phyloP scores from a whole-genome alignment of 2,113 vertebrate species.

The western clawed frog (Xenopus tropicalis) region DNA sequence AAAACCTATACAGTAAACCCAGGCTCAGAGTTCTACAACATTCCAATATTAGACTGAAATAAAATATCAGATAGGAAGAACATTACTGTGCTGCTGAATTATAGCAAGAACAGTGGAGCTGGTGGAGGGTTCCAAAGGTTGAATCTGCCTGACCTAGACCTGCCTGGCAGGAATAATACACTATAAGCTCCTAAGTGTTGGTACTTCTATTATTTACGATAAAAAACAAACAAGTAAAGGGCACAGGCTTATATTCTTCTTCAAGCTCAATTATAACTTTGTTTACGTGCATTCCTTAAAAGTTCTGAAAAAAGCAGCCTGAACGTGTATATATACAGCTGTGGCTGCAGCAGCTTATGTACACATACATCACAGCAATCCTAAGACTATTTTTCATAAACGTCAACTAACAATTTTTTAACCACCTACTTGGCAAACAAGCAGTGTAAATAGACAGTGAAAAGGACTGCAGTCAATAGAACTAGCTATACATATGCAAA shows the following conservation, averaged over 20 bases:
- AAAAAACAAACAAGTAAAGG: not conserved
- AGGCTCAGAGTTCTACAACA: too few relatives aligned
- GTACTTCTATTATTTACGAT: not conserved
- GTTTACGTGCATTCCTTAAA: constrained; percentile 31
- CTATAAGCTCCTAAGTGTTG: not conserved
- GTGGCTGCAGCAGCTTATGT: constrained; percentile 8
- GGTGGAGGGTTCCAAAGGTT: too few relatives aligned
- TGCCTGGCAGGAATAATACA: not conserved
- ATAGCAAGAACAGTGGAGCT: too few relatives aligned
- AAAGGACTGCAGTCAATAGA: constrained; percentile 5
- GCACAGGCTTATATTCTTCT: not conserved
- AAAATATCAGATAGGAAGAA: too few relatives aligned
- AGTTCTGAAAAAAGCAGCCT: constrained; percentile 28
- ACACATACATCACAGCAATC: constrained; percentile 31
- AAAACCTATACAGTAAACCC: too few relatives aligned
- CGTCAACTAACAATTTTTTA: constrained; percentile 31
- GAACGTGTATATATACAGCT: too few relatives aligned
- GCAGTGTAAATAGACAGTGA: constrained; percentile 18
- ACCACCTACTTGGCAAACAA: constrained; percentile 43
- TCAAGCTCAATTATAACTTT: not conserved
- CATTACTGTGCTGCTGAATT: too few relatives aligned
- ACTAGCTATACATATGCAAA: not conserved
- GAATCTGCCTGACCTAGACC: not conserved
- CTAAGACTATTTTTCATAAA: constrained; percentile 42
- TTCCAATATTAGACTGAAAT: too few relatives aligned